Base-by-base conservation (phyloP, 1,140 invertebrate species). In the Polypedilum vanderplanki region DNA sequence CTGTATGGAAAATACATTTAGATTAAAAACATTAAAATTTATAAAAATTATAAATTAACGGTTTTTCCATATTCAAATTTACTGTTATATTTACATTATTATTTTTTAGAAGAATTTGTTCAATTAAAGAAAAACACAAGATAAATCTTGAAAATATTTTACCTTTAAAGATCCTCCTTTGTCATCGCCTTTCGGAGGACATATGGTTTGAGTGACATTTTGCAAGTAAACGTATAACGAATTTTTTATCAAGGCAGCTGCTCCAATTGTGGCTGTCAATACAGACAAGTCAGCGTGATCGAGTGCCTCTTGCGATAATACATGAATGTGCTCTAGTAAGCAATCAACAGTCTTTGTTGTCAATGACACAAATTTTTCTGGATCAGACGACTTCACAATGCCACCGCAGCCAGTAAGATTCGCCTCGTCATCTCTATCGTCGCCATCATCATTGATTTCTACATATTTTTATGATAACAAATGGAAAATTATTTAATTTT, bases 271-370 rank as follows among this genome's bases (percentile, higher is more conserved):
- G 0, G 89, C 90, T 1, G 90, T 92, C 9, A 93, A 80, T 15
- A 92, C 90, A 0, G 90, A 88, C 15, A 93, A 83, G 81, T 93
- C 91, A 0, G 91, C 91, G 78, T 92, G 90, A 84, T 93, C 91
- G 22, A 93, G 80, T 0, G 91, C 91, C 80, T 93, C 91, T 83
- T 94, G 91, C 22, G 88, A 91, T 8, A 94, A 79, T 9, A 87
- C 85, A 81, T 93, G 91, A 1, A 93, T 84, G 79, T 93, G 91
- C 81, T 92, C 90, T 87, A 81, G 46, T 15, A 92, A 79, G 75
- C 89, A 84, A 77, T 90, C 87, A 20, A 89, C 87, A 0, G 90
- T 90, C 78, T 90, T 90, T 7, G 89, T 86, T 8, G 91, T 86
- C 8, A 90, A 79, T 40, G 85, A 82, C 1, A 90, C 87, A 80